Evolutionary conservation across 2,797 vertebrate species (phyloP), one percentile per base, ranked within the genome.

Genomic region (Phrynocephalus forsythii): DNA sequence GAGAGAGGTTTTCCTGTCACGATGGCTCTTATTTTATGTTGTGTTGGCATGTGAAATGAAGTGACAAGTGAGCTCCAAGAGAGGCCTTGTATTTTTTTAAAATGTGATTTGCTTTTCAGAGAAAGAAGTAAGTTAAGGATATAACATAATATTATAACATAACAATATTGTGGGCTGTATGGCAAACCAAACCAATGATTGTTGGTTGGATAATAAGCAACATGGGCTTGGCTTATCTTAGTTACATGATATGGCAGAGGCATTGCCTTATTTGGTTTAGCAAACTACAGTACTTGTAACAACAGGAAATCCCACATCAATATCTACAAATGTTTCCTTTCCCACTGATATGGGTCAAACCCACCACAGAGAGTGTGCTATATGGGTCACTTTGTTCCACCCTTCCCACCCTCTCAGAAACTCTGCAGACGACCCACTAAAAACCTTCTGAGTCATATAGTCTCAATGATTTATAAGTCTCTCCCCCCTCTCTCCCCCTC

Each of bases 1-100:
- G 11, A 44, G 15, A 50, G 86, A 93, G 83, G 18, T 22, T 18
- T 33, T 76, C 48, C 77, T 69, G 71, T 77, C 72, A 30, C 44
- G 0, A 48, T 4, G 13, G 63, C 87, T 88, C 18, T 63, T 85
- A 6, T 77, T 69, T 82, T 85, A 85, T 82, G 79, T 69, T 69
- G 56, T 16, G 28, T 5, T 26, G 24, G 52, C 15, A 28, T 30
- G 11, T 60, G 63, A 71, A 76, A 85, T 60, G 83, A 77, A 88
- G 77, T 56, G 71, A 30, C 79, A 85, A 85, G 18, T 24, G 68
- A 48, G 50, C 81, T 80, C 11, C 28, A 38, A 69, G 67, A 69
- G 83, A 60, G 81, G 67, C 13, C 10, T 63, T 33, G 44, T 7
- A 1, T 33, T 72, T 33, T 72, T 83, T 60, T 56, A 78, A 63